Evolutionary conservation across 1,140 invertebrate species (phyloP), one percentile per base, ranked within the genome.

Genomic region (Drosophila dunni): DNA sequence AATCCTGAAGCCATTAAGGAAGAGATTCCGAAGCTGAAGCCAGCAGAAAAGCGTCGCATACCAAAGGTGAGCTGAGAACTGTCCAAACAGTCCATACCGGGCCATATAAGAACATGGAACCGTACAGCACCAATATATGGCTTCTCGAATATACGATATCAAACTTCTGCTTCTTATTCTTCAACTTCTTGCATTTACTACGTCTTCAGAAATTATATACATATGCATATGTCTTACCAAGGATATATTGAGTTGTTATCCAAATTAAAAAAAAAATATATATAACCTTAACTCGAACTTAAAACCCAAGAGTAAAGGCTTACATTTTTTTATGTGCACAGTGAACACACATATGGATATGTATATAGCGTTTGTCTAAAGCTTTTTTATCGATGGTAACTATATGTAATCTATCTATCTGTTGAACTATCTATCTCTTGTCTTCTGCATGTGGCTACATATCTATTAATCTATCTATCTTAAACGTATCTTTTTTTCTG

Each of bases 11-110:
- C 75, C 38, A 51, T 85, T 29, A 85, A 90, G 56, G 91, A 92
- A 78, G 89, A 92, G 63, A 83, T 92, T 24, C 91, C 89, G 10
- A 91, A 90, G 38, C 68, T 92, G 10, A 92, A 92, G 46, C 76
- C 86, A 36, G 70, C 83, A 36, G 81, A 79, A 13, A 79, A 81
- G 51, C 57, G 76, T 10, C 73, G 65, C 40, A 64, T 75, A 13
- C 45, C 80, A 53, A 91, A 92, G 91, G 91, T 90, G 67, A 90
- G 84, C 48, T 42, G 63, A 48, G 33, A 40, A 54, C 17, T 9
- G 34, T n/a, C 44, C 4, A 15, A 13, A 45, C 2, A 1, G 36
- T 7, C 3, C 36, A 38, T 9, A 38, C n/a, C 1, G 40, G 7
- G 40, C 40, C 33, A 51, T 13, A 13, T 20, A n/a, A 13, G n/a